A percentile compares a stretch with the other conserved stretches of the same genome.
phyloP scores from a whole-genome alignment of 2,888 invertebrate species.

The Caenorhabditis sp. region DNA sequence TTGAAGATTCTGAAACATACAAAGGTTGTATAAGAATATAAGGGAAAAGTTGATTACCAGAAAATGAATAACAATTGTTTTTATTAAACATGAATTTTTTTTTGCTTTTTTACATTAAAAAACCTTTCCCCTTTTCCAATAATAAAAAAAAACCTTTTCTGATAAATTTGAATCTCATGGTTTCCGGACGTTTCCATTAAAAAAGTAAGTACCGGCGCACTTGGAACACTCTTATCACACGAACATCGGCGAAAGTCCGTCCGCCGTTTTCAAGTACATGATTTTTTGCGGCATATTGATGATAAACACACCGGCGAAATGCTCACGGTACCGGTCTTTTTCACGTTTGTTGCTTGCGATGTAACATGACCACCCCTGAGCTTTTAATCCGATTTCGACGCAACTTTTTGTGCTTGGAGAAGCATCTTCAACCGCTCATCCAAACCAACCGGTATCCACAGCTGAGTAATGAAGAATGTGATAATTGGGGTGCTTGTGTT shows the following conservation, averaged over 20 bases:
- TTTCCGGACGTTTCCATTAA: slow-evolving; percentile 4
- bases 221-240: slow-evolving; percentile 20
- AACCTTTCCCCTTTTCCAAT: no score
- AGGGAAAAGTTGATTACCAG: no score
- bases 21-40: no score
- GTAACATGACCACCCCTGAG: slow-evolving; percentile 61
- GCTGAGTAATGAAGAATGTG: slow-evolving; percentile 57
- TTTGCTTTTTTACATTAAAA: no score
- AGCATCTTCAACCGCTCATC: slow-evolving; percentile 59
- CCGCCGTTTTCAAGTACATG: slow-evolving; percentile 48
- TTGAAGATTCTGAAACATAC: not conserved
- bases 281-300: slow-evolving; percentile 35
- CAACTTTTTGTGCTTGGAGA: slow-evolving; percentile 53
- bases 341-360: slow-evolving; percentile 35
- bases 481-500: slow-evolving; percentile 57
- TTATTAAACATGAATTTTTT: no score
- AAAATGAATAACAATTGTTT: no score
- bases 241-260: slow-evolving; percentile 16
- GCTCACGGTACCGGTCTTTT: slow-evolving; percentile 57
- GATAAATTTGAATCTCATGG: no score
- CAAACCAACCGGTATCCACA: slow-evolving; percentile 49
- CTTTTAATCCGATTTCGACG: slow-evolving; percentile 61
- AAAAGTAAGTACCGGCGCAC: slow-evolving; percentile 7
- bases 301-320: slow-evolving; percentile 43
- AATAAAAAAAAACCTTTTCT: no score